Conservation (phyloP, 2,797 vertebrate genomes). For the Crenuchus spilurus region DNA sequence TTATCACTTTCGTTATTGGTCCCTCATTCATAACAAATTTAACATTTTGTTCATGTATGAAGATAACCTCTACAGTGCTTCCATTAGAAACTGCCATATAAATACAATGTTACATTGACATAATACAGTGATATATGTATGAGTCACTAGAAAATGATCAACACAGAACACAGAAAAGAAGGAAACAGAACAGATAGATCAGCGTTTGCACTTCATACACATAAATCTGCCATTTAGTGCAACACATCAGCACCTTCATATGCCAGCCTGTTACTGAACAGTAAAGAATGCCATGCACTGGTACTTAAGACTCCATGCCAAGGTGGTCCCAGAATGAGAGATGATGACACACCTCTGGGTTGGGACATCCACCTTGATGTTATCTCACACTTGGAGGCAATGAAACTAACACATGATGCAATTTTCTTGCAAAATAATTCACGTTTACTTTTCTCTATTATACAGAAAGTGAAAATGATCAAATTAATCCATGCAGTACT, state of each 20-base stretch:
- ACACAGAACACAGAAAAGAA: not conserved
- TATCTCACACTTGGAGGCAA: not conserved
- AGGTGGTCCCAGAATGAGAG: not conserved
- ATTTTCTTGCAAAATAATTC: too few relatives aligned
- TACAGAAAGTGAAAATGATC: too few relatives aligned
- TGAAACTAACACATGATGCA: too few relatives aligned
- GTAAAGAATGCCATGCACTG: not conserved
- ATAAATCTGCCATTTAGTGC: not conserved
- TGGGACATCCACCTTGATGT: not conserved
- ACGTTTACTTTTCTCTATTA: too few relatives aligned
- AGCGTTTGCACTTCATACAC: not conserved
- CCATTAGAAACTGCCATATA: slow-evolving; percentile 5
- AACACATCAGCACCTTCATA: not conserved
- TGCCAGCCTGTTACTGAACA: not conserved
- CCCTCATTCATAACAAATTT: not conserved
- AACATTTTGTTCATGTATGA: slow-evolving; percentile 1
- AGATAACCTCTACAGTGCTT: not conserved
- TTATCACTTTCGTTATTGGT: slow-evolving; percentile 33
- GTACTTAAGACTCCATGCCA: not conserved
- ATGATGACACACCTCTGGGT: not conserved
- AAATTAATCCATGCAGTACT: too few relatives aligned
- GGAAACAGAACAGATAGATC: not conserved
- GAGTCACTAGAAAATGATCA: too few relatives aligned
- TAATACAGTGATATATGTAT: not conserved
- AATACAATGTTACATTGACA: not conserved